A percentile compares a stretch with the other conserved stretches of the same genome.
These are phyloP conservation scores for Plumapathes pennacea DNA, from an alignment of 92 coral and sea anemone species.

Conservation along the genomic window DNA sequence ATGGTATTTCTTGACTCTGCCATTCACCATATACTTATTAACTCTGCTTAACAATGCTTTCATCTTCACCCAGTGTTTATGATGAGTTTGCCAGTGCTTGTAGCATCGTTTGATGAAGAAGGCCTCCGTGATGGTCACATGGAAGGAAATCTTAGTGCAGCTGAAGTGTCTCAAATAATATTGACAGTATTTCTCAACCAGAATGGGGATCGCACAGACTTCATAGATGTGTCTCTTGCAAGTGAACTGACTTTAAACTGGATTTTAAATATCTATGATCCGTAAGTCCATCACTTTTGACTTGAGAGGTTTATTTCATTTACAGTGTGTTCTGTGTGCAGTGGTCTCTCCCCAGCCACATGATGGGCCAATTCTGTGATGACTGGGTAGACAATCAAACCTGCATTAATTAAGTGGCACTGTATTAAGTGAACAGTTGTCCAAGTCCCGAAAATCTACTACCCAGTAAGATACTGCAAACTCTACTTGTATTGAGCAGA, in stretches of 20 bases:
- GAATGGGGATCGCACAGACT: constrained; percentile 53
- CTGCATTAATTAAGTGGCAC: too few species aligned
- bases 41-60: too few species aligned
- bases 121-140: constrained; percentile 68
- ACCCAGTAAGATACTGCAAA: too few species aligned
- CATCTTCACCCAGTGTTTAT: constrained; percentile 84
- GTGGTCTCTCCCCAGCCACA: too few species aligned
- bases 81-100: constrained; percentile 67
- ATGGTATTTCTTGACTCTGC: too few species aligned
- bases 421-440: too few species aligned
- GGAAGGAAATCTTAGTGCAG: constrained; percentile 55
- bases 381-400: too few species aligned
- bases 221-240: constrained; percentile 64
- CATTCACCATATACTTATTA: too few species aligned
- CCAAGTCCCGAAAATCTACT: too few species aligned
- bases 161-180: constrained; percentile 56
- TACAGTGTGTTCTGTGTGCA: too few species aligned
- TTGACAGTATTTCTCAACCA: constrained; percentile 71
- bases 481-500: too few species aligned
- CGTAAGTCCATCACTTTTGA: constrained; percentile 64
- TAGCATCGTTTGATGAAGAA: constrained; percentile 66
- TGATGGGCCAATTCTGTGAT: too few species aligned
- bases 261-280: constrained; percentile 91
- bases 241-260: constrained; percentile 88
- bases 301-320: not conserved